These are phyloP conservation scores for Craseonycteris thonglongyai DNA, from an alignment of 2,113 vertebrate species.

Conservation along the genomic window DNA sequence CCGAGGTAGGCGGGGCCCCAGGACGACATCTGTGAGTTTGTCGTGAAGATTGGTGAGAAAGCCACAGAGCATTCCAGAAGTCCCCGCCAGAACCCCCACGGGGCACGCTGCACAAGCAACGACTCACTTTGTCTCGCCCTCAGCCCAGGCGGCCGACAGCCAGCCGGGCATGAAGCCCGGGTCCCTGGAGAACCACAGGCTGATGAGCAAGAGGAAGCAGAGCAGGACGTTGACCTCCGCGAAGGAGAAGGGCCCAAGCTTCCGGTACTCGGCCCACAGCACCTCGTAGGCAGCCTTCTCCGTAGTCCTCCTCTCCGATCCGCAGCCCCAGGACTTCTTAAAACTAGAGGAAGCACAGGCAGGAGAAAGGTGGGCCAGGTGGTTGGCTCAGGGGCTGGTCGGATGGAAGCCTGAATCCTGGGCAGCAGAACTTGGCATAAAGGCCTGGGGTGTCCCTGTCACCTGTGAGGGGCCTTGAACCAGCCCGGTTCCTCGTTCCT, in stretches of 20 bases:
- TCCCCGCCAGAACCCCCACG: not conserved
- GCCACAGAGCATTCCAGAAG: not conserved
- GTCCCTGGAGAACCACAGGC: conserved; percentile 93
- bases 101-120: accelerated
- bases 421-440: not conserved
- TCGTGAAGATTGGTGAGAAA: not conserved
- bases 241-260: conserved; percentile 89
- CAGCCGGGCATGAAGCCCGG: conserved; percentile 94
- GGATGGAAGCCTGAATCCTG: accelerated
- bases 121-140: conserved; percentile 50
- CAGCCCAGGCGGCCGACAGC: conserved; percentile 69
- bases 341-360: conserved; percentile 78
- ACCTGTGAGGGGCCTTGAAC: not conserved
- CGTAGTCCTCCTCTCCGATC: conserved; percentile 76
- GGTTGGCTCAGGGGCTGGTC: not conserved
- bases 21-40: not conserved
- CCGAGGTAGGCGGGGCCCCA: not conserved
- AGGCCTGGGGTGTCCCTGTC: not conserved
- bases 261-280: conserved; percentile 85
- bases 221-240: conserved; percentile 90
- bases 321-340: conserved; percentile 87
- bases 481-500: not conserved
- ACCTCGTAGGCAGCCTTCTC: conserved; percentile 84
- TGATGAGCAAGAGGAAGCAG: conserved; percentile 87
- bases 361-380: not conserved